These are phyloP conservation scores for Rhizomys pruinosus DNA, from an alignment of 2,113 vertebrate genomes.

Conservation along the genomic window DNA sequence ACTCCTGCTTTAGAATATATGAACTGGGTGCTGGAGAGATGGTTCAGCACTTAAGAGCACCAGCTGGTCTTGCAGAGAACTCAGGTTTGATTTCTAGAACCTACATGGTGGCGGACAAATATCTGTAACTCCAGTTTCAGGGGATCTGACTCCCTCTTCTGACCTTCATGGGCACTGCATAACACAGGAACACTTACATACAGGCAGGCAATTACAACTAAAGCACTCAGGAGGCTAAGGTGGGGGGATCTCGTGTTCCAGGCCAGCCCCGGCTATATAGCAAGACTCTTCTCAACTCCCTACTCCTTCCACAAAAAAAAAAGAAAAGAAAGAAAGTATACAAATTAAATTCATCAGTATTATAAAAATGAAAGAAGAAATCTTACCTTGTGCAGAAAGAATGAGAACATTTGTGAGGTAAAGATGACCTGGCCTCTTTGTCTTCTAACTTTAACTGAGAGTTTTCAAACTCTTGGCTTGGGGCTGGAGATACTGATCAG, in stretches of 20 bases:
- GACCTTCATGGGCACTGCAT: neutral
- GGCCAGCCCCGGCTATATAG: neutral
- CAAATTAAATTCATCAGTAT: neutral
- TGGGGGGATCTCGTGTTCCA: no score
- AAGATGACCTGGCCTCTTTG: neutral
- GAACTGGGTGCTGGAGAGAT: neutral
- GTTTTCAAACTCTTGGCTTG: neutral
- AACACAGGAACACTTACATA: no score
- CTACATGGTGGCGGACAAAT: neutral
- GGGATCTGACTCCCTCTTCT: neutral
- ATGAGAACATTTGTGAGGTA: neutral
- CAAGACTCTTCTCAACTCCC: neutral
- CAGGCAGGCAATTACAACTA: no score
- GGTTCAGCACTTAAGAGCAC: neutral
- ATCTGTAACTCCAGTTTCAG: neutral
- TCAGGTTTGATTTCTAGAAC: neutral
- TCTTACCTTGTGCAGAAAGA: constrained; percentile 9
- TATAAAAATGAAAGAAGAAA: constrained; percentile 12
- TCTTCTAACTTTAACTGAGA: neutral
- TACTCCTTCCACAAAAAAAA: neutral
- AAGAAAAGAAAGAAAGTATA: neutral
- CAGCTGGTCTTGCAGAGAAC: neutral
- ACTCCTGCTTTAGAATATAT: constrained; percentile 5
- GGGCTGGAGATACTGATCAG: neutral
- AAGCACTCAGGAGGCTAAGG: neutral